Conservation (phyloP, 1,140 invertebrate genomes). For the Dendroctonus valens region DNA sequence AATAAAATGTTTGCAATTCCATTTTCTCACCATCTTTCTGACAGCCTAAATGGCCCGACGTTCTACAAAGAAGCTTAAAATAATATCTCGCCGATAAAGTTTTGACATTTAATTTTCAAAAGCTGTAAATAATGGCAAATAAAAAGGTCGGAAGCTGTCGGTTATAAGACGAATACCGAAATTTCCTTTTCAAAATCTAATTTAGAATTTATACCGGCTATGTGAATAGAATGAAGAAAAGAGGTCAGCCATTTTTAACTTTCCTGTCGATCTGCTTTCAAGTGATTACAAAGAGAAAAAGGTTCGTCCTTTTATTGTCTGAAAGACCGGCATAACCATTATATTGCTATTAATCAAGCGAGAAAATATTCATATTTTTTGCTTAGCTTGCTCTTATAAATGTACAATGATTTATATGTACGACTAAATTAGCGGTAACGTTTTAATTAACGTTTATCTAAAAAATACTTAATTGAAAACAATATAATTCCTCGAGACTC, state of each 20-base stretch:
- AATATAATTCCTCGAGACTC: too few relatives aligned
- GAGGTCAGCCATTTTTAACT: not conserved
- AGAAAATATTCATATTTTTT: too few relatives aligned
- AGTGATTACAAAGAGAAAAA: not conserved
- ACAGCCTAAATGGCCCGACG: slow-evolving; percentile 7
- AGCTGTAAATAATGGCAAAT: slow-evolving; percentile 3
- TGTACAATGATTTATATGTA: too few relatives aligned
- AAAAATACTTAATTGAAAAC: too few relatives aligned
- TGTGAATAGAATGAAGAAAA: not conserved
- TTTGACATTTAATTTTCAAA: slow-evolving; percentile 6
- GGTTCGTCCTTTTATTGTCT: too few relatives aligned
- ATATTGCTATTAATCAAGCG: too few relatives aligned
- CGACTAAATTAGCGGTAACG: too few relatives aligned
- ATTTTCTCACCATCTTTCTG: not conserved
- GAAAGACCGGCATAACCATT: too few relatives aligned
- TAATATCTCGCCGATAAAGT: not conserved
- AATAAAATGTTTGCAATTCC: too few relatives aligned
- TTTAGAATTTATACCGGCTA: slow-evolving; percentile 2
- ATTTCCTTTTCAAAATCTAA: slow-evolving; percentile 5
- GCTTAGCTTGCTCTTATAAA: too few relatives aligned
- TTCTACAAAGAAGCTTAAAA: not conserved
- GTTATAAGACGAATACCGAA: not conserved
- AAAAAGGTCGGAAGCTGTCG: slow-evolving; percentile 8
- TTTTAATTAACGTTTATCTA: too few relatives aligned
- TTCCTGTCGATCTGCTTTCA: slow-evolving; percentile 2